phyloP scores from a whole-genome alignment of 2,888 invertebrate genomes.

The Acanthacorydalis orientalis region DNA sequence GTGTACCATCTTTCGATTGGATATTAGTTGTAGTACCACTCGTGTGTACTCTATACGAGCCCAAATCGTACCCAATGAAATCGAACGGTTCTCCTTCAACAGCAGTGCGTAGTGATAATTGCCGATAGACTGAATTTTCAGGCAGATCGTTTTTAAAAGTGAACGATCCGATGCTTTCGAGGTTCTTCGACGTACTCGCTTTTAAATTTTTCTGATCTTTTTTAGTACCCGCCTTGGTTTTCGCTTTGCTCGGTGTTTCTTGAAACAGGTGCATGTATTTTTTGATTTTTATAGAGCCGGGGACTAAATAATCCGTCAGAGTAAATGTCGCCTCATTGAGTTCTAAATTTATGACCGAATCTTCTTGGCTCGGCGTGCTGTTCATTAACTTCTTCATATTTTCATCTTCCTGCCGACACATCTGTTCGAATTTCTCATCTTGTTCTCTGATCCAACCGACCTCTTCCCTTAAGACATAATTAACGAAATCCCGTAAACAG shows the following conservation, averaged over 20 bases:
- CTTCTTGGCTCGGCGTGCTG: conserved; percentile 7
- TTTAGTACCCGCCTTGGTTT: too few relatives aligned
- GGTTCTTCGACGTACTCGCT: too few relatives aligned
- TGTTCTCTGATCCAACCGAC: conserved; percentile 14
- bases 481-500: conserved; percentile 17
- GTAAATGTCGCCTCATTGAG: background rate
- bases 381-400: conserved; percentile 9
- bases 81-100: conserved; percentile 11
- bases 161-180: too few relatives aligned
- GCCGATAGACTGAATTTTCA: conserved; percentile 1
- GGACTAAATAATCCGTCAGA: conserved; percentile 16
- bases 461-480: conserved; percentile 17
- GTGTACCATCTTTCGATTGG: conserved; percentile 15
- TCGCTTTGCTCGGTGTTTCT: too few relatives aligned
- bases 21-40: conserved; percentile 13
- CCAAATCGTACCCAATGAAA: conserved; percentile 20
- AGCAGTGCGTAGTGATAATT: conserved; percentile 4
- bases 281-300: conserved; percentile 17
- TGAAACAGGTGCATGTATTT: background rate
- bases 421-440: conserved; percentile 3
- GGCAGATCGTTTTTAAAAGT: background rate
- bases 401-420: conserved; percentile 1
- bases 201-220: too few relatives aligned
- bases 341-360: background rate
- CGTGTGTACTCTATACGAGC: conserved; percentile 15